Evolutionary conservation across 2,113 vertebrate species (phyloP), one percentile per base, ranked within the genome.

Genomic region (Gopherus flavomarginatus): DNA sequence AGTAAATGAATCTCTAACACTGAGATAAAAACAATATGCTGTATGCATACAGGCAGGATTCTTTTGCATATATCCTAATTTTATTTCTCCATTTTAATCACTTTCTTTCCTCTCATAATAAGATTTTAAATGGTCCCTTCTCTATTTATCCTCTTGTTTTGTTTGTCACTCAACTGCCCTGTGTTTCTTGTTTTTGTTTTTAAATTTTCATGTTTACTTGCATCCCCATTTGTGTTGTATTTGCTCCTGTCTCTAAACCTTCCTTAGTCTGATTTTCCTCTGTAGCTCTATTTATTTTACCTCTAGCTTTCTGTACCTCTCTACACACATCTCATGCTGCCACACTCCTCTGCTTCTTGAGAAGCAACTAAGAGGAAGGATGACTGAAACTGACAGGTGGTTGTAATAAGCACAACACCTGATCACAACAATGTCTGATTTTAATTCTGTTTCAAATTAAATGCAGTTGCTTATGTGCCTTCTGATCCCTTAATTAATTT

Each of bases 361-460:
- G 31, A 13, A n/a, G 0, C 1, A 11, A 27, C 11, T 47, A 69
- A n/a, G 77, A 83, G 59, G 21, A 91, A 56, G 54, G 16, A 89
- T 22, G 86, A 83, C 38, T 88, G 35, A 65, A 93, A 47, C 31
- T 86, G 10, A 31, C 14, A 49, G 38, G 38, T 42, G 14, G 10
- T 9, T 56, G 29, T 75, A 86, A 86, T 65, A 75, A 91, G 27
- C 12, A 57, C 22, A 52, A 77, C 44, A 62, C 17, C 11, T 59
- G 14, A 31, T 72, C 72, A 38, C 52, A 89, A 69, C 13, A 22
- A 80, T 81, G 1, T 62, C 29, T 85, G 3, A 72, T 82, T 96
- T 89, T 38, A 86, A 89, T 89, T 83, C 21, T 90, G 14, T 84
- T 94, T 85, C 77, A 44, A 95, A 54, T 69, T 72, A 89, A 88